Percentiles rank a stretch among this genome's conserved stretches.
These are phyloP conservation scores for Tetranychus truncatus DNA, from an alignment of 2,888 invertebrate genomes.

Conservation along the genomic window DNA sequence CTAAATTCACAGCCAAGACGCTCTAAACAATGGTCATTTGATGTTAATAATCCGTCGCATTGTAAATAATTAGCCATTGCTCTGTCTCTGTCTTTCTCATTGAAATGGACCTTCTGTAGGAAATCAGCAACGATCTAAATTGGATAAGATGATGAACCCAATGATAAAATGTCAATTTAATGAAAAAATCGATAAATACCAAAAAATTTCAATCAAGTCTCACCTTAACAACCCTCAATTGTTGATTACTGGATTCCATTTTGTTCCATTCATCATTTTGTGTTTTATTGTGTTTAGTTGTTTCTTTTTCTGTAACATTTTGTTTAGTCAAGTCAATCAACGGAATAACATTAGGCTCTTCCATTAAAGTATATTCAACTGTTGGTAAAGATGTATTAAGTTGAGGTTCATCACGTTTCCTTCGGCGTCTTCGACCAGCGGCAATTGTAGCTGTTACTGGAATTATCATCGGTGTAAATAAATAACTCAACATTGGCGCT, in stretches of 20 bases:
- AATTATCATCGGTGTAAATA: slow-evolving; percentile 22
- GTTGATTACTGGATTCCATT: not conserved
- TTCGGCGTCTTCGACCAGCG: slow-evolving; percentile 15
- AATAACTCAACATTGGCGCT: slow-evolving; percentile 19
- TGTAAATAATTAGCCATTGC: slow-evolving; percentile 27
- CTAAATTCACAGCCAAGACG: slow-evolving; percentile 27
- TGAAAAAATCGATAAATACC: not conserved
- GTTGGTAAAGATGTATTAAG: not conserved
- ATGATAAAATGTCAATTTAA: not conserved
- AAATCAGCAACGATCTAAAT: slow-evolving; percentile 19
- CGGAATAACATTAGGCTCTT: slow-evolving; percentile 6
- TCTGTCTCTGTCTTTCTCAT: slow-evolving; percentile 24
- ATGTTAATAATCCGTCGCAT: slow-evolving; percentile 26
- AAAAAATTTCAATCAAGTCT: not conserved
- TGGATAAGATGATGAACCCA: not conserved
- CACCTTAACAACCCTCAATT: not conserved
- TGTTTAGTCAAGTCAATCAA: not conserved
- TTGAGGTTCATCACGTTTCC: slow-evolving; percentile 10
- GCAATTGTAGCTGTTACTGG: slow-evolving; percentile 21
- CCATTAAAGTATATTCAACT: not conserved
- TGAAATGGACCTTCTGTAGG: slow-evolving; percentile 23
- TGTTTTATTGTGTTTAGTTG: not conserved
- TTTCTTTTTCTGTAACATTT: not conserved
- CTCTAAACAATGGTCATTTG: slow-evolving; percentile 27
- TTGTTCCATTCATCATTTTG: not conserved